A percentile compares a stretch with the other conserved stretches of the same genome.
Conservation (phyloP, 1,140 invertebrate species). For the Cyclargus thomasi region DNA sequence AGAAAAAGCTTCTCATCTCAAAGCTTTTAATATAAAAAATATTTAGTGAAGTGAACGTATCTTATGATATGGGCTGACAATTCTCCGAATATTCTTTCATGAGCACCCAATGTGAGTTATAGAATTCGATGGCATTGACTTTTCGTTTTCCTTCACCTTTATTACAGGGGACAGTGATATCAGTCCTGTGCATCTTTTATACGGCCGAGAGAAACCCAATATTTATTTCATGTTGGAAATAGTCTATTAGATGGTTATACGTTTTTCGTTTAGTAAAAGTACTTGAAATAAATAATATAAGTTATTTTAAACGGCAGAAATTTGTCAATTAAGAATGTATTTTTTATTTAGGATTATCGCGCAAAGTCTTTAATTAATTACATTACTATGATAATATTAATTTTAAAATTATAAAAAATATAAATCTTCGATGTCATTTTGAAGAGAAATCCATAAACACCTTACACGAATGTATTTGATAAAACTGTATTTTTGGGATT, state of each 20-base stretch:
- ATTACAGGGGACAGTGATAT: not conserved
- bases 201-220: not conserved
- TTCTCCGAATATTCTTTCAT: constrained; percentile 6
- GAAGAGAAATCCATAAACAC: too few species aligned
- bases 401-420: too few species aligned
- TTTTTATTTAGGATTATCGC: too few species aligned
- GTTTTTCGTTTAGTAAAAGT: not conserved
- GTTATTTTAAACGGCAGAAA: too few species aligned
- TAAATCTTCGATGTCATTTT: too few species aligned
- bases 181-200: constrained; percentile 7
- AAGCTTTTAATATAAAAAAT: constrained; percentile 28
- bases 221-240: not conserved
- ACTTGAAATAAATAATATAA: not conserved
- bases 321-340: too few species aligned
- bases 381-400: too few species aligned
- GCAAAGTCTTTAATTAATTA: too few species aligned
- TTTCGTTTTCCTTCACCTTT: constrained; percentile 9
- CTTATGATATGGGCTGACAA: constrained; percentile 15
- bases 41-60: constrained; percentile 15
- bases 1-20: constrained; percentile 26
- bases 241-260: not conserved
- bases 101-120: not conserved
- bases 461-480: too few species aligned
- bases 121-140: constrained; percentile 2
- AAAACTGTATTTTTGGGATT: too few species aligned